Base-by-base conservation (phyloP, 2,888 invertebrate species). In the Stenotaenia linearis region DNA sequence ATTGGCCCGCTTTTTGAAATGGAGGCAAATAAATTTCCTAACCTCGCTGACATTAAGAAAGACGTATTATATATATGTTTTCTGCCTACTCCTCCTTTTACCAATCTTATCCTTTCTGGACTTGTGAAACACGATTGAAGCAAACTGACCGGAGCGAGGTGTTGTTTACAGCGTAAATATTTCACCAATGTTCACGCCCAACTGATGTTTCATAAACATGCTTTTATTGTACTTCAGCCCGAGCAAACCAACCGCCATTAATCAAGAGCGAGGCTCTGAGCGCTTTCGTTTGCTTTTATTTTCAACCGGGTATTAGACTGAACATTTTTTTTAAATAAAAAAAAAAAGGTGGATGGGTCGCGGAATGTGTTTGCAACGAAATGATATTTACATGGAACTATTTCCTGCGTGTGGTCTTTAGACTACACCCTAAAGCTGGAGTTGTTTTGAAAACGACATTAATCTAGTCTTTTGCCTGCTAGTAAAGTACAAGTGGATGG, bases 181-280 rank as follows among this genome's bases (percentile, higher is more conserved):
- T 69, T 69, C 69, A 69, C 69, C 69, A n/a, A 69, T 69, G 69
- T 69, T 69, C 69, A 69, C 69, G 69, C 69, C 69, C 69, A 69
- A 69, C 4, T 69, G 69, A 23, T 69, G 28, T 25, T 69, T 69
- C 69, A 69, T 69, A 69, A 25, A 69, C 69, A 69, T 28, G 28
- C 15, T 69, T 69, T 69, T 69, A 28, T 28, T 69, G 69, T 25
- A 18, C 21, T 50, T 2, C 18, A 28, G 25, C 10, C 69, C 69
- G 28, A 69, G 69, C 25, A 45, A 18, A 50, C 50, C 50, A 28
- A 69, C 15, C 6, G 28, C 28, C 25, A 69, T 69, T 69, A 69
- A 69, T 69, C 69, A 69, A n/a, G 25, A 69, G 28, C 69, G 10
- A 7, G 50, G 50, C 50, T 7, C 12, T 9, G 6, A n/a, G 23